A percentile compares a stretch with the other conserved stretches of the same genome.
Evolutionary conservation across 2,113 vertebrate species (phyloP).

Genomic region (Elaphurus davidianus): DNA sequence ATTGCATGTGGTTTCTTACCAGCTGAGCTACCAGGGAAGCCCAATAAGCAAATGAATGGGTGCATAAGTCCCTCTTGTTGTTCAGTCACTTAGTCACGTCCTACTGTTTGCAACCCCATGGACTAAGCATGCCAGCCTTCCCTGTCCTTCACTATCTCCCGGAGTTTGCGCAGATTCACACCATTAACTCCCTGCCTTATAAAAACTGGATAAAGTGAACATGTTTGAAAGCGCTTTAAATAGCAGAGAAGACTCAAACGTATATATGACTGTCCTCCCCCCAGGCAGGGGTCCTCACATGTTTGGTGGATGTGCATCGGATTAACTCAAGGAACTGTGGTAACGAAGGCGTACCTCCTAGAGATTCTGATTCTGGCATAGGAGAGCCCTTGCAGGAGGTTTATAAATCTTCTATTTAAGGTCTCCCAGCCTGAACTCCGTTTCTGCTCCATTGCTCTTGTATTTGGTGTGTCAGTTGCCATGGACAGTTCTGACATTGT

Average conservation of each 20-base stretch:
- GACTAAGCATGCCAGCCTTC: neutral
- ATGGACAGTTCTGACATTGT: neutral
- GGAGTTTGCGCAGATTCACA: neutral
- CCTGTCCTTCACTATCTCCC: neutral
- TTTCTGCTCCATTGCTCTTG: neutral
- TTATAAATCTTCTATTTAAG: neutral
- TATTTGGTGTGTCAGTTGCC: neutral
- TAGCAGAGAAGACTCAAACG: neutral
- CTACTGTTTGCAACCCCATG: neutral
- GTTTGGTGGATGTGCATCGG: neutral
- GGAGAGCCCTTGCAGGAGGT: fast-evolving
- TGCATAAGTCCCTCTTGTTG: neutral
- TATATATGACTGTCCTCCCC: neutral
- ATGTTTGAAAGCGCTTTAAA: neutral
- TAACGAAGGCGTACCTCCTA: neutral
- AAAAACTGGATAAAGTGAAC: neutral
- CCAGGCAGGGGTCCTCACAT: neutral
- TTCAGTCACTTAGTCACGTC: neutral
- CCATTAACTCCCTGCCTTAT: neutral
- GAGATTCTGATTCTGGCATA: neutral
- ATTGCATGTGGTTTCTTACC: neutral
- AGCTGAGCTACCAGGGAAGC: neutral
- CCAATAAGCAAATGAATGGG: fast-evolving
- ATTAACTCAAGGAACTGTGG: neutral
- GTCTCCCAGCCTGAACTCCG: too few species aligned